Conservation (phyloP, 2,888 invertebrate species). For the Exocentrus adspersus region DNA sequence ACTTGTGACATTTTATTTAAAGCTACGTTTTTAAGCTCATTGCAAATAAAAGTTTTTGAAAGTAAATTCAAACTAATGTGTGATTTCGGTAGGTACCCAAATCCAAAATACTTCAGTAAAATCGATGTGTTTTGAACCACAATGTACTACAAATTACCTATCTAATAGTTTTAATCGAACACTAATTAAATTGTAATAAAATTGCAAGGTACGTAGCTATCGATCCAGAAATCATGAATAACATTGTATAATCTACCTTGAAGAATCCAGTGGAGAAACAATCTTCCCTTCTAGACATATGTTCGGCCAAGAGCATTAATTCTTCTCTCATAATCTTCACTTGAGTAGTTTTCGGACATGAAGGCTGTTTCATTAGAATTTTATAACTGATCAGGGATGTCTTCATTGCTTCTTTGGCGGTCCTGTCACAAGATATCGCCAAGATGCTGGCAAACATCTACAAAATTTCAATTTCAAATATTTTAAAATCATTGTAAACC, state of each 20-base stretch:
- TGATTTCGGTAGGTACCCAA: too few species aligned
- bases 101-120: too few species aligned
- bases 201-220: conserved; percentile 36
- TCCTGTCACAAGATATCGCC: conserved; percentile 27
- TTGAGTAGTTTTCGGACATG: conserved; percentile 12
- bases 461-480: conserved; percentile 12
- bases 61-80: too few species aligned
- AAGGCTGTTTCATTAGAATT: conserved; percentile 31
- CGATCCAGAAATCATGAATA: conserved; percentile 34
- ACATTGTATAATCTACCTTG: conserved; percentile 33
- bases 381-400: conserved; percentile 36
- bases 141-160: not conserved
- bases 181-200: conserved; percentile 35
- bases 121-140: too few species aligned
- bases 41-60: too few species aligned
- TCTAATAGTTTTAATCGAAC: not conserved
- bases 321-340: conserved; percentile 31
- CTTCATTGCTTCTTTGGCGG: conserved; percentile 31
- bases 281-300: conserved; percentile 30
- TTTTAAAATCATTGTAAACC: too few species aligned
- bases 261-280: conserved; percentile 37
- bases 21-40: too few species aligned
- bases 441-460: conserved; percentile 30
- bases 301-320: conserved; percentile 36
- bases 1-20: too few species aligned